Evolutionary conservation across 2,113 vertebrate genomes (phyloP).

Genomic region (Sinosuthora webbiana): DNA sequence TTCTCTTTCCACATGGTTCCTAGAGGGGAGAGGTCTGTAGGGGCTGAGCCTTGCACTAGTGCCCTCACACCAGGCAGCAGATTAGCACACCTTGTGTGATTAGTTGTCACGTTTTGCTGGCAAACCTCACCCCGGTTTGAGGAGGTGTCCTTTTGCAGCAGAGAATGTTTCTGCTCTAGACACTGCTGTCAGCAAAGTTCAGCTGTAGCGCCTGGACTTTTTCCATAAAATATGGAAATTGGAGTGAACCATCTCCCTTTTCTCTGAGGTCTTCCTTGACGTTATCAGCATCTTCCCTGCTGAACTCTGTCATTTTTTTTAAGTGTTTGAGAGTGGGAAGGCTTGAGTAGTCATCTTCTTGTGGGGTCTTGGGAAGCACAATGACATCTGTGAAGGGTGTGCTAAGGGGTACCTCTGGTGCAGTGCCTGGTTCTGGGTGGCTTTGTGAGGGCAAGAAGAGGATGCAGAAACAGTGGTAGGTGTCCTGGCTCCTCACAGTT

Average conservation of each 20-base stretch:
- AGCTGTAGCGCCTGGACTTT: not conserved
- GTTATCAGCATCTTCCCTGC: not conserved
- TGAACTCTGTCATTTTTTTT: not conserved
- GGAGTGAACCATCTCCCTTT: not conserved
- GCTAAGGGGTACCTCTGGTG: rapidly evolving
- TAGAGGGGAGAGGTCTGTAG: rapidly evolving
- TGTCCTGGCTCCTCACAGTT: not conserved
- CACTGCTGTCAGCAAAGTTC: not conserved
- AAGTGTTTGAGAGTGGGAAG: not conserved
- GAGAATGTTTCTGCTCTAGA: not conserved
- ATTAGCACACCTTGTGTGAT: not conserved
- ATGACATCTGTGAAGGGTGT: not conserved
- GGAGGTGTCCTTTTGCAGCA: not conserved
- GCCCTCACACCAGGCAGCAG: rapidly evolving
- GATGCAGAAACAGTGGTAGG: not conserved
- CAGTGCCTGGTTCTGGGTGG: not conserved
- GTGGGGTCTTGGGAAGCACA: rapidly evolving
- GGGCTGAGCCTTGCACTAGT: not conserved
- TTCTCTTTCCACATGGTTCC: not conserved
- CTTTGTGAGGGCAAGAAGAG: not conserved
- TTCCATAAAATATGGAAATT: not conserved
- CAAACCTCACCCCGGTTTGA: not conserved
- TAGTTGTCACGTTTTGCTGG: not conserved
- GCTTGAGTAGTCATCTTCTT: not conserved
- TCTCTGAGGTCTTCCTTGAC: not conserved